Conservation (phyloP, 2,888 invertebrate genomes). For the Agrotis ipsilon region DNA sequence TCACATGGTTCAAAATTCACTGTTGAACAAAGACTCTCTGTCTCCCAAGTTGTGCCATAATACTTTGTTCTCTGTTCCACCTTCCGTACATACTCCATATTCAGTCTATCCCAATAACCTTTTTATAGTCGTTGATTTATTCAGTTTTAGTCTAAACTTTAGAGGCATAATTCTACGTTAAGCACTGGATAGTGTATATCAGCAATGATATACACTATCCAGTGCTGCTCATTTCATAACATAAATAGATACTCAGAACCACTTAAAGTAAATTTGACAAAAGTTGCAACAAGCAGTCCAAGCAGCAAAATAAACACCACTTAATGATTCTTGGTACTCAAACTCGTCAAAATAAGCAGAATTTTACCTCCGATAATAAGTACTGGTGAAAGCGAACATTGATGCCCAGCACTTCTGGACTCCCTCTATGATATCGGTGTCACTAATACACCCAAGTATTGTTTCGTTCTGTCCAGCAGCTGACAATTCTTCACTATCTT, state of each 20-base stretch:
- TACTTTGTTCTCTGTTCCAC: too few species aligned
- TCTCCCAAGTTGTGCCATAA: background rate
- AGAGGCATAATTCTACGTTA: too few species aligned
- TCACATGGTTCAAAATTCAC: background rate
- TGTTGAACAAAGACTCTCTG: background rate
- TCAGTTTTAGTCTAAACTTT: too few species aligned
- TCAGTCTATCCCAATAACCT: background rate
- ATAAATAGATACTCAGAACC: too few species aligned
- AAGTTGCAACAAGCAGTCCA: too few species aligned
- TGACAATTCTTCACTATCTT: constrained; percentile 95
- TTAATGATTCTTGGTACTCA: too few species aligned
- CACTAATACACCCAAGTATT: constrained; percentile 92
- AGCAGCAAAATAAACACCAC: too few species aligned
- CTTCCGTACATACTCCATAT: background rate
- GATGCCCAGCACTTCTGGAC: constrained; percentile 96
- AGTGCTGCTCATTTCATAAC: too few species aligned
- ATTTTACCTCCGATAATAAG: constrained; percentile 93
- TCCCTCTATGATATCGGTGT: constrained; percentile 89
- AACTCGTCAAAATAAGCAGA: too few species aligned
- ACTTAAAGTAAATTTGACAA: too few species aligned
- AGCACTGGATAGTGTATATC: too few species aligned
- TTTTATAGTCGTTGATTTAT: background rate
- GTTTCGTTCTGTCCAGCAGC: constrained; percentile 97
- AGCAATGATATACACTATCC: too few species aligned
- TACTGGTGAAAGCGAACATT: constrained; percentile 94